These are phyloP conservation scores for Aix galericulata DNA, from an alignment of 2,113 vertebrate species.

Conservation along the genomic window DNA sequence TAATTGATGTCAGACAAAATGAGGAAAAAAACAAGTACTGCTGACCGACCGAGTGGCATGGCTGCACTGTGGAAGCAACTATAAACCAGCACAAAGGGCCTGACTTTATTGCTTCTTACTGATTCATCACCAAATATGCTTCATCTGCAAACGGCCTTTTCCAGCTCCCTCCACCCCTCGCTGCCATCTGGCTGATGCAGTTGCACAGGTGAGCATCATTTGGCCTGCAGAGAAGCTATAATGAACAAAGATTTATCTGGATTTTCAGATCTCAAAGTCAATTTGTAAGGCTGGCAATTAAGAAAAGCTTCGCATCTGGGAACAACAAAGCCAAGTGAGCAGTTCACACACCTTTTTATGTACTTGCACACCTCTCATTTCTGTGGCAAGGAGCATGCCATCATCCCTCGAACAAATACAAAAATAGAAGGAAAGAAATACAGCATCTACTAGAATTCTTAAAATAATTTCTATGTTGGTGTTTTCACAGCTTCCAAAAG, in stretches of 20 bases:
- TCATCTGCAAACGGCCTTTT: neutral
- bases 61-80: neutral
- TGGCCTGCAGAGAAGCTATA: slow-evolving; percentile 3
- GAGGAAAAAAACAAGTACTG: neutral
- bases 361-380: neutral
- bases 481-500: neutral
- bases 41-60: neutral
- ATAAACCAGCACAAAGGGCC: neutral
- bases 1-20: neutral
- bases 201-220: neutral
- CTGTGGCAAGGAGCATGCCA: neutral
- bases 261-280: slow-evolving; percentile 8
- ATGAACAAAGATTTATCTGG: neutral
- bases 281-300: neutral
- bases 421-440: neutral
- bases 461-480: neutral
- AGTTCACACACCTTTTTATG: neutral
- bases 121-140: neutral
- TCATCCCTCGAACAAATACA: neutral
- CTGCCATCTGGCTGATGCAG: slow-evolving; percentile 25
- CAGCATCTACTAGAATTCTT: neutral
- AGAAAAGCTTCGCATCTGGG: neutral
- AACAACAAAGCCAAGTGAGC: neutral
- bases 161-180: neutral
- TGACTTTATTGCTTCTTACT: neutral